Evolutionary conservation across 2,888 invertebrate species (phyloP).

Genomic region (Phrixothrix hirtus): DNA sequence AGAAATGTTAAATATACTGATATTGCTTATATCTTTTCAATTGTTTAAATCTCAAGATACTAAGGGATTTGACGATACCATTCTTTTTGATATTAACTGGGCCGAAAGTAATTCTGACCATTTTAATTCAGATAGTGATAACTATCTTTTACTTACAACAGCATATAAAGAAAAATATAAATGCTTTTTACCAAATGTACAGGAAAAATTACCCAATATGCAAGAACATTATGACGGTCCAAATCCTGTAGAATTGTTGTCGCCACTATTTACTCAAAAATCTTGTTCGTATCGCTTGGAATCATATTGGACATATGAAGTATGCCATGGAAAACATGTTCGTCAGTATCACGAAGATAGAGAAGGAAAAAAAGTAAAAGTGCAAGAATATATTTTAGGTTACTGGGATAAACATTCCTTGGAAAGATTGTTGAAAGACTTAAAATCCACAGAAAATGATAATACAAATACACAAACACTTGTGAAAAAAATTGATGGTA

Average conservation of each 20-base stretch:
- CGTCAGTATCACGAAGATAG: conserved; percentile 95
- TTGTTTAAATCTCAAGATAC: conserved; percentile 56
- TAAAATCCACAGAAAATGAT: conserved; percentile 59
- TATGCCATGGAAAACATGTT: conserved; percentile 90
- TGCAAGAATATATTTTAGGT: conserved; percentile 86
- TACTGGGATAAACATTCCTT: conserved; percentile 72
- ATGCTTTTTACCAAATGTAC: conserved; percentile 76
- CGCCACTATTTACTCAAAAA: conserved; percentile 75
- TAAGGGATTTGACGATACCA: conserved; percentile 80
- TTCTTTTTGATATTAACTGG: conserved; percentile 81
- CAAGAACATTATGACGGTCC: conserved; percentile 71
- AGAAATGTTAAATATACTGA: neutral
- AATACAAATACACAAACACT: conserved; percentile 58
- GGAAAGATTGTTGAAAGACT: conserved; percentile 60
- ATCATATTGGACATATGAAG: conserved; percentile 95
- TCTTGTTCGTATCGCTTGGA: conserved; percentile 86
- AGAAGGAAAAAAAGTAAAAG: conserved; percentile 79
- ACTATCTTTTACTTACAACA: conserved; percentile 71
- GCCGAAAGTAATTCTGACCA: conserved; percentile 58
- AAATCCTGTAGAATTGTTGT: conserved; percentile 76
- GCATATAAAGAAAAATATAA: conserved; percentile 80
- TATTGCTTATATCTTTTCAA: neutral
- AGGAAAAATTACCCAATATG: conserved; percentile 59
- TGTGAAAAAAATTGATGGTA: conserved; percentile 81
- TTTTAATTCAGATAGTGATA: conserved; percentile 53